Evolutionary conservation across 64 coral and sea anemone genomes (phyloP), one percentile per base, ranked within the genome.

Genomic region (Catalaphyllia jardinei): DNA sequence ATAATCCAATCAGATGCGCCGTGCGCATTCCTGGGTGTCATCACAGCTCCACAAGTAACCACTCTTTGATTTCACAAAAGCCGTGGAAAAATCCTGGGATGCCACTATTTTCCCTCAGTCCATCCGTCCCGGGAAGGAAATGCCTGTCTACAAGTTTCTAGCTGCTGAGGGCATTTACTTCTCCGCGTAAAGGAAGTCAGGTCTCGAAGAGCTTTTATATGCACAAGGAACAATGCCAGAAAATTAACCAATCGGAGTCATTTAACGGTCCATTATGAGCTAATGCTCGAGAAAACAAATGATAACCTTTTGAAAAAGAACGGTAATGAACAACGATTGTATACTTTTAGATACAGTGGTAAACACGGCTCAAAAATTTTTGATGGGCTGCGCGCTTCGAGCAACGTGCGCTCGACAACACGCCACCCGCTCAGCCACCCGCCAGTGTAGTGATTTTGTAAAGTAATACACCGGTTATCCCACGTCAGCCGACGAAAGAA

Each of bases 1-100:
- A 20, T 93, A 93, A 86, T 84, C 95, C 95, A 97, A 97, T 97
- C 95, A 97, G 93, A 93, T 79, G 60, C 76, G 78, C 49, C 76
- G 17, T 78, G 57, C 79, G 83, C 95, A 97, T 97, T 97, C 95
- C 90, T 77, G 54, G 84, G 55, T 97, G 88, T 97, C 95, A 97
- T 81, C 95, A 94, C 83, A 77, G 46, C 79, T 80, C 39, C 59
- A 52, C 78, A 67, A 90, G 78, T 83, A 60, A 29, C 31, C 35
- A 72, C 87, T 80, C 76, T 72, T 29, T 84, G 72, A 69, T 82
- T 85, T 30, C 73, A 67, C 28, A 2, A 84, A 82, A 67, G 54
- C 51, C 79, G 52, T 50, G 31, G 54, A 65, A 71, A 69, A 50
- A 51, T 50, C 63, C 62, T 71, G 63, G 63, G n/a, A 67, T 46